Evolutionary conservation across 92 coral and sea anemone genomes (phyloP).

Genomic region (Palythoa caribaeorum): DNA sequence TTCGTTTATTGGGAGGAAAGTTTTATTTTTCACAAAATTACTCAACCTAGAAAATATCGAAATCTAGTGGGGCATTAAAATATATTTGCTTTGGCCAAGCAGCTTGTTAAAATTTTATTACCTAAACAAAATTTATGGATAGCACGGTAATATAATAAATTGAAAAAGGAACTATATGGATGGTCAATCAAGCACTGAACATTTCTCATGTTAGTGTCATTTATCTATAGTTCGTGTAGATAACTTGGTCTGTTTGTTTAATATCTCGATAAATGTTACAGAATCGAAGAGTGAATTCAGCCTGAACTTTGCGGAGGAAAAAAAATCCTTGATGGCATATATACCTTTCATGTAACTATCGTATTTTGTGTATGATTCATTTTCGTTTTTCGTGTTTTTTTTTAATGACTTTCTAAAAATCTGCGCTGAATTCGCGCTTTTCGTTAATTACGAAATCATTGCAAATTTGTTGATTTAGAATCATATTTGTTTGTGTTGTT

Average conservation of each 20-base stretch:
- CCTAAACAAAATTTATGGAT: neutral
- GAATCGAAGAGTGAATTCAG: neutral
- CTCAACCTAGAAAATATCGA: neutral
- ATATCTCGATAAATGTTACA: neutral
- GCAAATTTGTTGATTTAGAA: neutral
- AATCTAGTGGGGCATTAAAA: neutral
- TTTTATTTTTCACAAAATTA: neutral
- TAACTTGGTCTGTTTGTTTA: neutral
- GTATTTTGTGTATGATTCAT: neutral
- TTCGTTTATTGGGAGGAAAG: neutral
- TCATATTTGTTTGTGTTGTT: neutral
- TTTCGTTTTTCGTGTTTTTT: neutral
- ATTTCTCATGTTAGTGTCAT: neutral
- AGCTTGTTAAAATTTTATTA: neutral
- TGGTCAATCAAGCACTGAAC: neutral
- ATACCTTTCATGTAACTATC: neutral
- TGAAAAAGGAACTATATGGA: neutral
- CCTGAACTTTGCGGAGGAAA: neutral
- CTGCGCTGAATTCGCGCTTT: neutral
- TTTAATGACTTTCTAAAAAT: neutral
- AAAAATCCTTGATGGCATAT: neutral
- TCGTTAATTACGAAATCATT: slow-evolving; percentile 3
- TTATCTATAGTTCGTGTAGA: neutral
- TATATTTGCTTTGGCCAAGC: neutral
- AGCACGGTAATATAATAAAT: neutral